These are phyloP conservation scores for Larimichthys polyactis DNA, from an alignment of 2,113 vertebrate species.

Conservation along the genomic window DNA sequence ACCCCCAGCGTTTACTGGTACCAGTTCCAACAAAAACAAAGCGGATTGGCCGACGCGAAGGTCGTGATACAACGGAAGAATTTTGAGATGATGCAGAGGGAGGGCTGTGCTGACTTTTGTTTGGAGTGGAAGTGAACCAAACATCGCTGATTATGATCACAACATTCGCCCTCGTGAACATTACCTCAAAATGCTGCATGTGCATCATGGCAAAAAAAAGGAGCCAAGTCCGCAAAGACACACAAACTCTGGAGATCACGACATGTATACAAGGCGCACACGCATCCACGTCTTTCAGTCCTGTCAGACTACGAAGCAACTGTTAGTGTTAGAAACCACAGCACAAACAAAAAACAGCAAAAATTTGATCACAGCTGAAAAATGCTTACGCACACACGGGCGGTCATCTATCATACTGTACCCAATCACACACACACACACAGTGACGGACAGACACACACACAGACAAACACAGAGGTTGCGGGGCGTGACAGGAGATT, in stretches of 20 bases:
- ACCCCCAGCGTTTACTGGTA: conserved; percentile 41
- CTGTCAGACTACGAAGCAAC: conserved; percentile 55
- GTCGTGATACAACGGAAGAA: conserved; percentile 16
- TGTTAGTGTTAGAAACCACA: conserved; percentile 56
- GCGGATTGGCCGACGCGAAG: not conserved
- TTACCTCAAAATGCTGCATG: conserved; percentile 50
- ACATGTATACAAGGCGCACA: conserved; percentile 17
- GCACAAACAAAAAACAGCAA: conserved; percentile 32
- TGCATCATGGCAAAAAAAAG: conserved; percentile 18
- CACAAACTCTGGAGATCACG: conserved; percentile 21
- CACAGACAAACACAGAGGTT: conserved; percentile 39
- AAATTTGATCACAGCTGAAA: conserved; percentile 42
- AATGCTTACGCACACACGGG: conserved; percentile 36
- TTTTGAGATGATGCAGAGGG: conserved; percentile 21
- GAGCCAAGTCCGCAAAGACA: conserved; percentile 22
- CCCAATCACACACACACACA: conserved; percentile 19
- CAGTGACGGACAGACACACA: not conserved
- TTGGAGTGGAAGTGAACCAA: conserved; percentile 18
- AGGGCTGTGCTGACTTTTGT: conserved; percentile 15
- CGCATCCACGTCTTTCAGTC: conserved; percentile 49
- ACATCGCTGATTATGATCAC: conserved; percentile 21
- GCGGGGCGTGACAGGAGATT: conserved; percentile 36
- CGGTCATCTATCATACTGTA: conserved; percentile 38
- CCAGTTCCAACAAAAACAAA: not conserved
- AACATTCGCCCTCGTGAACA: conserved; percentile 19